Percentiles rank a stretch among this genome's conserved stretches.
These are phyloP conservation scores for Tridacna gigas DNA, from an alignment of 2,888 invertebrate species.

Conservation along the genomic window DNA sequence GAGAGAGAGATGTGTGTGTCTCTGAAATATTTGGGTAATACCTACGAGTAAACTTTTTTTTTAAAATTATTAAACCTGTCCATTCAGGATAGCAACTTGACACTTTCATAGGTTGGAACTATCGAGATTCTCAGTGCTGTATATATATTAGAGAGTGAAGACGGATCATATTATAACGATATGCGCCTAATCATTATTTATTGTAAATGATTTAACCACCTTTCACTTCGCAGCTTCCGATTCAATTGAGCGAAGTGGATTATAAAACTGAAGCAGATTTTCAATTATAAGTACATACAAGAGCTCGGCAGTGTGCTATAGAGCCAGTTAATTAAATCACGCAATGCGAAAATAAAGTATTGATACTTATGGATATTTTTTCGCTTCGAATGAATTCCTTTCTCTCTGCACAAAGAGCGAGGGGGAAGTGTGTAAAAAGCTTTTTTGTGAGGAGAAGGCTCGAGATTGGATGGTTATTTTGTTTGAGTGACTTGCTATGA, in stretches of 20 bases:
- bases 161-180: constrained; percentile 32
- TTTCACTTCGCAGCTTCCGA: constrained; percentile 45
- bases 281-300: constrained; percentile 54
- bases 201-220: constrained; percentile 61
- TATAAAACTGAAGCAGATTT: constrained; percentile 54
- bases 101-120: not conserved
- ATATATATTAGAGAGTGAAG: not conserved
- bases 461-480: constrained; percentile 26
- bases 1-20: no score
- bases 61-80: no score
- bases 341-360: constrained; percentile 40
- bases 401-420: constrained; percentile 20
- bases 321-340: constrained; percentile 62
- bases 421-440: constrained; percentile 31
- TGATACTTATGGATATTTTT: constrained; percentile 31
- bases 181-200: constrained; percentile 57
- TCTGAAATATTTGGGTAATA: no score
- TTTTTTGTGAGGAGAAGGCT: constrained; percentile 11
- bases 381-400: constrained; percentile 24
- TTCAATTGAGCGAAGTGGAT: constrained; percentile 55
- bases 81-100: no score
- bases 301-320: constrained; percentile 43
- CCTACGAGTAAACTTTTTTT: no score
- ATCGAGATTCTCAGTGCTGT: not conserved
- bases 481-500: constrained; percentile 17